Conservation (phyloP, 1,140 invertebrate species). For the Bombus pyrosoma region DNA sequence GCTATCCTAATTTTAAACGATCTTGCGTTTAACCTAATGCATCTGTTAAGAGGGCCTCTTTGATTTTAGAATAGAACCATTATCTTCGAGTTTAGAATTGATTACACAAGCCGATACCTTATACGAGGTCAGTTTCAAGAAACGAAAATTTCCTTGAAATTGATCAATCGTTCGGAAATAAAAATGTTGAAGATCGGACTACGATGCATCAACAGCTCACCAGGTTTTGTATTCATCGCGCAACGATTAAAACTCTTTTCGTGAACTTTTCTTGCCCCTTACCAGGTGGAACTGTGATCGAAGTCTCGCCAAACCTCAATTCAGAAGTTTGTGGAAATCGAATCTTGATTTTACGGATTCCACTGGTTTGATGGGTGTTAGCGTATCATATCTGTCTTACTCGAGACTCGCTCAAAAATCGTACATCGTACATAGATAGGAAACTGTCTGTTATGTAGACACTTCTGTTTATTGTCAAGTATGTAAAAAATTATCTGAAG, state of each 20-base stretch:
- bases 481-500: too few species aligned
- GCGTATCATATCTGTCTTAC: not conserved
- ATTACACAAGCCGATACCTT: not conserved
- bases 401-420: not conserved
- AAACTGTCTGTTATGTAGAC: too few species aligned
- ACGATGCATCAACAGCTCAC: conserved; percentile 9
- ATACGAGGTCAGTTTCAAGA: not conserved
- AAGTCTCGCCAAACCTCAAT: not conserved
- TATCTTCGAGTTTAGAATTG: not conserved
- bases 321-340: conserved; percentile 13
- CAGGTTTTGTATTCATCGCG: not conserved
- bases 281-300: not conserved
- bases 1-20: conserved; percentile 22
- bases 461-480: not conserved
- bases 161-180: conserved; percentile 12
- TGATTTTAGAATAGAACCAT: not conserved
- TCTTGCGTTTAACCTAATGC: not conserved
- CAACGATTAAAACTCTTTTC: conserved; percentile 31
- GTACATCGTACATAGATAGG: not conserved
- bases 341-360: not conserved
- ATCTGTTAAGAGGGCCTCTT: not conserved
- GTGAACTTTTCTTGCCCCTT: conserved; percentile 16
- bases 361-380: not conserved
- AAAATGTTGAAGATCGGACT: not conserved
- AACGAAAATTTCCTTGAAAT: not conserved